Base-by-base conservation (phyloP, 1,140 invertebrate genomes). In the Aphidius ervi region DNA sequence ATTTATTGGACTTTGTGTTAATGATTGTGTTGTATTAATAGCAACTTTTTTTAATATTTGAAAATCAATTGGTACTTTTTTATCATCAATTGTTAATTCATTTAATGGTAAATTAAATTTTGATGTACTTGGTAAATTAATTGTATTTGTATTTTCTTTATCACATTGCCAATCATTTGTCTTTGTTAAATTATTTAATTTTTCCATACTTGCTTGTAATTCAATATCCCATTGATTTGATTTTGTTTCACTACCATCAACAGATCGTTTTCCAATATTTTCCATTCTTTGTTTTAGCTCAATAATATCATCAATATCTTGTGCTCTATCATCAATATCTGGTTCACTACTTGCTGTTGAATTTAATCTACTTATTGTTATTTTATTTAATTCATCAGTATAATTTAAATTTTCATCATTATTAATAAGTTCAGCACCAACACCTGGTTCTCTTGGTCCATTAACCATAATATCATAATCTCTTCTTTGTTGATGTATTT, bases 381-480 rank as follows among this genome's bases (percentile, higher is more conserved):
- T 52, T 70, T 70, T 74, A 59, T 66, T 72, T 48, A 75, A 63
- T 56, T 76, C 71, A 9, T 64, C 61, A 31, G 72, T 58, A 55
- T 75, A 74, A 58, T 74, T 72, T 37, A 70, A 63, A 58, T 47
- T 70, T 23, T 81, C 82, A 48, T 81, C 77, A 58, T 84, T 77
- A 23, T 81, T 78, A 55, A 81, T 79, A 61, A 86, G 76, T 81
- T 95, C 93, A 1, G 93, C 93, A 5, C 94, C 94, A 4, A 96
- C 93, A 3, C 93, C 93, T 1, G 93, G 93, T 74, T 95, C 93
- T 66, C 93, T 77, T 0, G 89, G 90, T 8, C 90, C 85, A 63
- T 78, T 77, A 20, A 75, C 71, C 57, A 78, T 65, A 41, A 78
- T 77, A 68, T 74, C 76, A 59, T 73, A 77, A 86, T 87, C 75